Evolutionary conservation across 1,140 invertebrate species (phyloP), one percentile per base, ranked within the genome.

Genomic region (Aphaenogaster ashmeadi): DNA sequence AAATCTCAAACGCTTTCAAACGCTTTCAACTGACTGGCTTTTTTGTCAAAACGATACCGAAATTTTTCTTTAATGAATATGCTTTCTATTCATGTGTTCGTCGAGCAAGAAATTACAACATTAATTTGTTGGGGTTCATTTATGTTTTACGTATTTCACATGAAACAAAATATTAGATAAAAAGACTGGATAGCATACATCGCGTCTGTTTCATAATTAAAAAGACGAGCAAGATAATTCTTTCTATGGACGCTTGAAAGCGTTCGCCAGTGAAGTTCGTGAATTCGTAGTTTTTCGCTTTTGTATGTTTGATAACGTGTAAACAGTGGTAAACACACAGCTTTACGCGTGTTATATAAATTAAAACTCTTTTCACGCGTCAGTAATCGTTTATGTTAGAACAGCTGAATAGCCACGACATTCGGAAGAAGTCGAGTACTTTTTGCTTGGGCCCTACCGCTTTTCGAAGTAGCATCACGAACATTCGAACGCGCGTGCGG

Each of bases 401-500:
- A 13, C 33, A 21, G 44, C 13, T 67, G 36, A 75, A 56, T 18
- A 64, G 18, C 56, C 7, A 38, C 21, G 8, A 77, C 27, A 66
- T 50, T 27, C 1, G 3, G 33, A 50, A 52, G 15, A 7, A 50
- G 21, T 64, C 58, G 6, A n/a, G 21, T 3, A 7, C n/a, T 80
- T 78, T 52, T 33, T 36, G 27, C 41, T 56, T 38, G 7, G 13
- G 38, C 21, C 27, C n/a, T 9, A 11, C 64, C 50, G 21, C 5
- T 41, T 44, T 66, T n/a, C 52, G 58, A 36, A 67, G n/a, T 41
- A 33, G 50, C 36, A 2, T 41, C 15, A 56, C 54, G 41, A 71
- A 69, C 6, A 58, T 50, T 78, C 54, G 66, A 66, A 77, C 84
- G 80, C 78, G 67, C 54, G 60, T 62, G 38, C 36, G 15, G 56